Conservation (phyloP, 2,888 invertebrate genomes). For the Xestobium rufovillosum region DNA sequence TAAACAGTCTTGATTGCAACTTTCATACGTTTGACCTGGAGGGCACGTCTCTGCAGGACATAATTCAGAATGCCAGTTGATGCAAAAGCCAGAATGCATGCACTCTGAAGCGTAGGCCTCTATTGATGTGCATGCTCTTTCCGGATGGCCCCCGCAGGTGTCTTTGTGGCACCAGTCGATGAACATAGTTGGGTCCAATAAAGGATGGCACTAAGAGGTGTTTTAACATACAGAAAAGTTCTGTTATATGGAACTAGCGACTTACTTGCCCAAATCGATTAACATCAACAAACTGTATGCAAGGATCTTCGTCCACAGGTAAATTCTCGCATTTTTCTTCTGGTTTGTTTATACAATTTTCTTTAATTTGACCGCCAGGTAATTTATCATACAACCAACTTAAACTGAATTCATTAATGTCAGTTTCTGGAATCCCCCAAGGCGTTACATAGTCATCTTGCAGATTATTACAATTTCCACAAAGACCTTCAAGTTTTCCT, state of each 20-base stretch:
- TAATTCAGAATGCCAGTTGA: conserved; percentile 59
- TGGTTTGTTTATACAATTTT: conserved; percentile 37
- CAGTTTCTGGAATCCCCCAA: conserved; percentile 48
- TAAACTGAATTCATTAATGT: conserved; percentile 47
- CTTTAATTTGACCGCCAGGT: conserved; percentile 39
- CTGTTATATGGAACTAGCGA: conserved; percentile 4
- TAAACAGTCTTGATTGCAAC: conserved; percentile 56
- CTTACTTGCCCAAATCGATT: conserved; percentile 49
- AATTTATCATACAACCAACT: conserved; percentile 49
- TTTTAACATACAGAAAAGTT: not conserved
- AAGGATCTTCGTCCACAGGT: conserved; percentile 59
- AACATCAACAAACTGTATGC: conserved; percentile 54
- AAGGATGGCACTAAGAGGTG: conserved; percentile 56
- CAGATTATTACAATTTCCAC: conserved; percentile 64
- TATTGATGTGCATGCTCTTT: conserved; percentile 56
- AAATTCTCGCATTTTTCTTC: conserved; percentile 42
- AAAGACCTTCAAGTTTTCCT: conserved; percentile 69
- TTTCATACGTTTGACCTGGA: conserved; percentile 44
- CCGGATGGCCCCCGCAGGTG: conserved; percentile 49
- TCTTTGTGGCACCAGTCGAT: conserved; percentile 64
- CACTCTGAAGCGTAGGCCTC: conserved; percentile 70
- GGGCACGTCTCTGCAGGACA: conserved; percentile 60
- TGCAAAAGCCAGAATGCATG: conserved; percentile 60
- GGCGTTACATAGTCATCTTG: conserved; percentile 51
- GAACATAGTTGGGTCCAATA: conserved; percentile 63